Evolutionary conservation across 2,888 invertebrate genomes (phyloP).

Genomic region (Euproctis similis): DNA sequence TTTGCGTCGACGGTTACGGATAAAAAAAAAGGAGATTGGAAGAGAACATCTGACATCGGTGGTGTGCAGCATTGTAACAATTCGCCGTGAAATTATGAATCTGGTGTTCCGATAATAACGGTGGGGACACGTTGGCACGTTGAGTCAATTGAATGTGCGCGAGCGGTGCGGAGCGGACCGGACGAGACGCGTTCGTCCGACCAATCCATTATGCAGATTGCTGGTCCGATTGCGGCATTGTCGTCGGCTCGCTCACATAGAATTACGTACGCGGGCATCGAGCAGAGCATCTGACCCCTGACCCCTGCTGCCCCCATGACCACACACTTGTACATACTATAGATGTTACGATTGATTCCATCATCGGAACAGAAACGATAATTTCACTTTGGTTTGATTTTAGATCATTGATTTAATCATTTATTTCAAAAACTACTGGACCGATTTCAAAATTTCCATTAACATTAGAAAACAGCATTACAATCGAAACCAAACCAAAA

Average conservation of each 20-base stretch:
- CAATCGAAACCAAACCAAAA: no score
- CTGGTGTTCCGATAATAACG: slow-evolving; percentile 64
- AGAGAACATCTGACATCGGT: slow-evolving; percentile 12
- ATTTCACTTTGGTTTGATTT: slow-evolving; percentile 36
- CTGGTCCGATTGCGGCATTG: slow-evolving; percentile 71
- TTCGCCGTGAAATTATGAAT: slow-evolving; percentile 57
- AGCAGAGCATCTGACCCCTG: slow-evolving; percentile 18
- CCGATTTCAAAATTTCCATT: no score
- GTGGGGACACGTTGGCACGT: slow-evolving; percentile 62
- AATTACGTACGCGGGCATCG: slow-evolving; percentile 45
- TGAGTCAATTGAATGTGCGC: slow-evolving; percentile 71
- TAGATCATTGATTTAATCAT: slow-evolving; percentile 19
- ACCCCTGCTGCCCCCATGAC: slow-evolving; percentile 34
- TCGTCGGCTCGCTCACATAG: slow-evolving; percentile 55
- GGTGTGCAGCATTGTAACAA: slow-evolving; percentile 15
- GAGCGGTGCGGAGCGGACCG: no score
- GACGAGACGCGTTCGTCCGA: slow-evolving; percentile 59
- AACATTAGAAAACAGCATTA: no score
- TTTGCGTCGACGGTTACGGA: background rate
- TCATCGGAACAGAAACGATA: slow-evolving; percentile 45
- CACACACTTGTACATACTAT: no score
- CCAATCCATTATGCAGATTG: slow-evolving; percentile 76
- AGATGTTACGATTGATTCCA: slow-evolving; percentile 68
- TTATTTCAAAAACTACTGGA: no score
- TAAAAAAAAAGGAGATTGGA: background rate